phyloP scores from a whole-genome alignment of 2,113 vertebrate species.

The Micronisus gabar region DNA sequence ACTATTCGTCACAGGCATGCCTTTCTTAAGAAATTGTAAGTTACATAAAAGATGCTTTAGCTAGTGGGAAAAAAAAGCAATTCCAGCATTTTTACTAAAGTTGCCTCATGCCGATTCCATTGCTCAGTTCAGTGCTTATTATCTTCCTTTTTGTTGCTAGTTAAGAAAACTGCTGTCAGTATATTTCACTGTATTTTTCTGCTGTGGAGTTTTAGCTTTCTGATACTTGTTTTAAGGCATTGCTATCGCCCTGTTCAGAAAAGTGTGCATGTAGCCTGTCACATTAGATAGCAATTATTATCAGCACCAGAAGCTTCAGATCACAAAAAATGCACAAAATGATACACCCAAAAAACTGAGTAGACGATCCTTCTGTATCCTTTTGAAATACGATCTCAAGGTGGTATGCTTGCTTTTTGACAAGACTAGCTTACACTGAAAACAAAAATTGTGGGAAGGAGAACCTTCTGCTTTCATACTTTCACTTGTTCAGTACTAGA shows the following conservation, averaged over 20 bases:
- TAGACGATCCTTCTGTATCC: accelerated
- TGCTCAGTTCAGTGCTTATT: not conserved
- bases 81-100: not conserved
- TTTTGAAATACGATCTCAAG: not conserved
- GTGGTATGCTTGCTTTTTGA: not conserved
- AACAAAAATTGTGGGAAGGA: not conserved
- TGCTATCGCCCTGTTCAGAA: not conserved
- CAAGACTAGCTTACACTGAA: not conserved
- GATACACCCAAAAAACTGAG: not conserved
- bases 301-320: slow-evolving; percentile 3
- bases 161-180: not conserved
- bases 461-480: not conserved
- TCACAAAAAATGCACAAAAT: not conserved
- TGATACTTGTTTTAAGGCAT: not conserved
- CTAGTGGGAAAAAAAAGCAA: not conserved
- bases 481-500: not conserved
- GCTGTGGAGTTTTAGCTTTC: not conserved
- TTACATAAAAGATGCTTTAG: not conserved
- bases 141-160: not conserved
- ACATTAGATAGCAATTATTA: slow-evolving; percentile 9
- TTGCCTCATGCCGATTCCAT: accelerated
- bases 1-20: not conserved
- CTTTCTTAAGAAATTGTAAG: not conserved
- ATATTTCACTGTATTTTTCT: not conserved
- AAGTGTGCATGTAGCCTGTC: not conserved